Base-by-base conservation (phyloP, 2,888 invertebrate species). In the Nasonovia ribisnigri region DNA sequence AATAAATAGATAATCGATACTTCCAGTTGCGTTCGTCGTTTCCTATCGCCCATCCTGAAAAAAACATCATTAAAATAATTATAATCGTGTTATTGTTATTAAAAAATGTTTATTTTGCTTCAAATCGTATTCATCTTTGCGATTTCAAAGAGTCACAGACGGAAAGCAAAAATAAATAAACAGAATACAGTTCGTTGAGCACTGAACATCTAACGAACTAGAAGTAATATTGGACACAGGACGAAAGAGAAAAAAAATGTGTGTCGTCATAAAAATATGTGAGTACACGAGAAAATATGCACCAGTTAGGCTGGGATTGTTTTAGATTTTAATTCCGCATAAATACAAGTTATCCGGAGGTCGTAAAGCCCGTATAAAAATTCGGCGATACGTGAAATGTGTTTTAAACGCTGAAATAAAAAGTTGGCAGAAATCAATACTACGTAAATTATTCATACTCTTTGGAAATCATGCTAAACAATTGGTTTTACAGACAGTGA, bases 1-100 rank as follows among this genome's bases (percentile, higher is more conserved):
- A 98, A 96, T 97, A 97, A 95, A 98, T 97, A 95, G 97, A 97
- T 95, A 98, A 96, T 13, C 98, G 97, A 96, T 98, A 98, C 95
- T 98, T 97, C 95, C 97, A 97, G 95, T 98, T 97, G 95, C 97
- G 97, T 96, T 98, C 98, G 94, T 97, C 97, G 1, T 97, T 96
- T 51, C 97, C 97, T 29, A 97, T 96, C 6, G 97, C 97, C 98
- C 98, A 98, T 20, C 97, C 98, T 97, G 96, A 54, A 96, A n/a
- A 95, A 36, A 95, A 88, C 77, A 48, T 46, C 95, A 95, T 46
- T 48, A 57, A 57, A 24, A 57, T 48, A 51, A 29, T 57, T n/a
- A n/a, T 51, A 16, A 60, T 87, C 10, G 5, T 51, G 67, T 6
- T 86, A 57, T n/a, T 86, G 26, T 86, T 86, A 86, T 89, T 46